Conservation (phyloP, 92 coral and sea anemone genomes). For the Epizoanthus rinbou region DNA sequence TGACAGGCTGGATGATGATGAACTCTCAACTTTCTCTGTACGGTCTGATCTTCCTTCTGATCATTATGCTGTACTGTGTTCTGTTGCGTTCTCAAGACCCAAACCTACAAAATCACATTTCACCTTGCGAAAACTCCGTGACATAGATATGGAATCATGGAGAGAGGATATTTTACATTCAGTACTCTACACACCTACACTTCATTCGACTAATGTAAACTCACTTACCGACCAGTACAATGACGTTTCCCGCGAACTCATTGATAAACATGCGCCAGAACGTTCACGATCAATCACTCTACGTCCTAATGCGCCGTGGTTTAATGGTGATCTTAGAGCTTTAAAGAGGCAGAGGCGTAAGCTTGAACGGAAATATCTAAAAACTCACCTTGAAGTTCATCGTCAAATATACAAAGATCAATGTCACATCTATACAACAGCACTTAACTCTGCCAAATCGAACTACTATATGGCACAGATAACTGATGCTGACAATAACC, state of each 20-base stretch:
- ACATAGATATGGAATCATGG: slow-evolving; percentile 6
- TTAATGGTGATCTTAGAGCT: neutral
- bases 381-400: neutral
- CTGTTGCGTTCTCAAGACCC: slow-evolving; percentile 29
- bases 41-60: slow-evolving; percentile 38
- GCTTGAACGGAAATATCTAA: slow-evolving; percentile 1
- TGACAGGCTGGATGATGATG: slow-evolving; percentile 29
- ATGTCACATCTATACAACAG: neutral
- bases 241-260: neutral
- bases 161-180: slow-evolving; percentile 15
- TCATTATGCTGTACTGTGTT: slow-evolving; percentile 33
- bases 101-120: slow-evolving; percentile 9
- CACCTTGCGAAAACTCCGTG: neutral
- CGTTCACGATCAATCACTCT: neutral
- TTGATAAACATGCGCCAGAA: slow-evolving; percentile 29
- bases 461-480: slow-evolving; percentile 3
- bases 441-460: neutral
- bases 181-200: slow-evolving; percentile 12
- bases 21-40: slow-evolving; percentile 20
- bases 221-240: slow-evolving; percentile 6
- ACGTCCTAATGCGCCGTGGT: slow-evolving; percentile 20
- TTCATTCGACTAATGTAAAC: neutral
- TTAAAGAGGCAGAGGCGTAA: neutral
- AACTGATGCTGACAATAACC: slow-evolving; percentile 30
- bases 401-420: neutral